These are phyloP conservation scores for Parochlus steinenii DNA, from an alignment of 2,888 invertebrate genomes.

Conservation along the genomic window DNA sequence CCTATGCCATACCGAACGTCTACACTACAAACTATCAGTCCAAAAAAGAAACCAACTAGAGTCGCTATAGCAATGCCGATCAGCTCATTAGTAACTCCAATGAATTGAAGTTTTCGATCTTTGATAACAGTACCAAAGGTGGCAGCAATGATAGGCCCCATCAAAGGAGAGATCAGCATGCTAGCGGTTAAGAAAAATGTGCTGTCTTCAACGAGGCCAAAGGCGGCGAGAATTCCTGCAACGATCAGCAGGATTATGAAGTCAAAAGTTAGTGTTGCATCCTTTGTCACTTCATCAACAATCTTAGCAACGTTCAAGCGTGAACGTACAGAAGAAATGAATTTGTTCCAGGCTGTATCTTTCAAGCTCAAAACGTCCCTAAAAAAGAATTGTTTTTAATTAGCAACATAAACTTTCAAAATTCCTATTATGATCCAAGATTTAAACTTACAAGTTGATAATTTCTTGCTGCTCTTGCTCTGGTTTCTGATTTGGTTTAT, in stretches of 20 bases:
- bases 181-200: slow-evolving; percentile 59
- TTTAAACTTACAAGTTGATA: slow-evolving; percentile 17
- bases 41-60: slow-evolving; percentile 49
- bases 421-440: background rate
- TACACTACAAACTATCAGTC: slow-evolving; percentile 38
- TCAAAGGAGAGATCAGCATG: slow-evolving; percentile 65
- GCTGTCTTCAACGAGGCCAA: slow-evolving; percentile 50
- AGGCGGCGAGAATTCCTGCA: slow-evolving; percentile 29
- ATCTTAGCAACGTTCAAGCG: slow-evolving; percentile 55
- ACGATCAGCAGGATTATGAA: slow-evolving; percentile 52
- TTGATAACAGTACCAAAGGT: slow-evolving; percentile 56
- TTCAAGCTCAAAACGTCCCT: slow-evolving; percentile 12
- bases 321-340: slow-evolving; percentile 46
- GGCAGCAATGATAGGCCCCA: slow-evolving; percentile 65
- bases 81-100: slow-evolving; percentile 49
- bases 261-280: slow-evolving; percentile 58
- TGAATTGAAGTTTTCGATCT: slow-evolving; percentile 41
- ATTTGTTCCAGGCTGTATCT: slow-evolving; percentile 37
- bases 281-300: slow-evolving; percentile 46
- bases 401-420: background rate
- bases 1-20: slow-evolving; percentile 39
- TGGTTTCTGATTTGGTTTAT: slow-evolving; percentile 23
- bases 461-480: slow-evolving; percentile 16
- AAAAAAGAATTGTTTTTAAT: background rate
- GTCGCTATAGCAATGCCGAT: slow-evolving; percentile 49